Evolutionary conservation across 1,140 invertebrate genomes (phyloP).

Genomic region (Macrotrachela quadricornifera): DNA sequence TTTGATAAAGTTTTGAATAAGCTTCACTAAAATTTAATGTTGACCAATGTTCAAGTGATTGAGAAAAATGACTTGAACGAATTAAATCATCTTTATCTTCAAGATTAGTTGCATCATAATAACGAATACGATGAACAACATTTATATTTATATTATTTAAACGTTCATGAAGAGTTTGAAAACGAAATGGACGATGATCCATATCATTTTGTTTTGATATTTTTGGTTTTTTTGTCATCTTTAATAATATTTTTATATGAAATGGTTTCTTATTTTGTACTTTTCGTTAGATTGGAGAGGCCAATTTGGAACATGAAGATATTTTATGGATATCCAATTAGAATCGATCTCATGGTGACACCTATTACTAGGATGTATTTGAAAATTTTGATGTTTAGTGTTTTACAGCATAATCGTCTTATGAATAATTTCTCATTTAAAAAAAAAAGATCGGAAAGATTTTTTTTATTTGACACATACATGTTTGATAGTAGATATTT

Average conservation of each 20-base stretch:
- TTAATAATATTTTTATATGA: not conserved
- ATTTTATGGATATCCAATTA: too few species aligned
- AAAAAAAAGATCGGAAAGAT: too few species aligned
- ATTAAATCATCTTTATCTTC: not conserved
- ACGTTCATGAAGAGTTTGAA: slow-evolving; percentile 59
- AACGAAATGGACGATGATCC: slow-evolving; percentile 38
- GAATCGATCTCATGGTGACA: too few species aligned
- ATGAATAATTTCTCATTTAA: too few species aligned
- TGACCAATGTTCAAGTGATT: slow-evolving; percentile 63
- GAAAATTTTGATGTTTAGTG: too few species aligned
- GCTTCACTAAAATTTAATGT: slow-evolving; percentile 58
- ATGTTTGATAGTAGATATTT: too few species aligned
- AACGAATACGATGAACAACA: slow-evolving; percentile 47
- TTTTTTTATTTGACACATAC: too few species aligned
- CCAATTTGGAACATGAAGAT: not conserved
- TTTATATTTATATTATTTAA: slow-evolving; percentile 58
- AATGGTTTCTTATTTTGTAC: too few species aligned
- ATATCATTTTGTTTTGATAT: not conserved
- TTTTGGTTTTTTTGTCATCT: not conserved
- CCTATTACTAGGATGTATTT: too few species aligned
- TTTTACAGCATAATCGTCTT: too few species aligned
- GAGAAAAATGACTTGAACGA: slow-evolving; percentile 45
- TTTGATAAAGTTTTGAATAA: slow-evolving; percentile 35
- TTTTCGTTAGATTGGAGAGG: not conserved
- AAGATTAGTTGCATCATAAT: slow-evolving; percentile 24